phyloP scores from a whole-genome alignment of 2,113 vertebrate genomes.

The Urocolius indicus region DNA sequence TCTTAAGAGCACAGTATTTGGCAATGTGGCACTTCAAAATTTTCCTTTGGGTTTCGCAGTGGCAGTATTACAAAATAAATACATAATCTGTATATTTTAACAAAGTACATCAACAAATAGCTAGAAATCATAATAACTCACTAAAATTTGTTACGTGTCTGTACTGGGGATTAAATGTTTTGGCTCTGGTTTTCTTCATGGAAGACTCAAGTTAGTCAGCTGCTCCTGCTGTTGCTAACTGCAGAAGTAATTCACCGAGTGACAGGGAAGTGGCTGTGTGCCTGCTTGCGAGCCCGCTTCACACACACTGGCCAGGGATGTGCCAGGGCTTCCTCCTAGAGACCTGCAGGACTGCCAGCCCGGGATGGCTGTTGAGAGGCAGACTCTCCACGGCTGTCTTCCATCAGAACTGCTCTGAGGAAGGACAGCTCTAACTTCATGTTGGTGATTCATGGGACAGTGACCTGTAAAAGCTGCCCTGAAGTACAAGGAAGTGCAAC shows the following conservation, averaged over 20 bases:
- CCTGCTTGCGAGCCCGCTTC: not conserved
- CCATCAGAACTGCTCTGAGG: not conserved
- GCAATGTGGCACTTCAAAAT: not conserved
- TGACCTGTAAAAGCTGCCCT: not conserved
- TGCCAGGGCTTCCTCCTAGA: not conserved
- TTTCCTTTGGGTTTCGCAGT: not conserved
- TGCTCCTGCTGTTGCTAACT: not conserved
- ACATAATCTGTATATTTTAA: not conserved
- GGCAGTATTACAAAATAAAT: not conserved
- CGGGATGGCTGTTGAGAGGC: not conserved
- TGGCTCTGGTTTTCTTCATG: not conserved
- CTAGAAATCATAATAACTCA: not conserved
- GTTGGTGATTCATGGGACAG: rapidly evolving
- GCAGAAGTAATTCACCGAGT: not conserved
- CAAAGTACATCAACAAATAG: not conserved
- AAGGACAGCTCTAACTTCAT: not conserved
- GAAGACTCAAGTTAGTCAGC: not conserved
- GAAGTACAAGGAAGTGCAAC: not conserved
- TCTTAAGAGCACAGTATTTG: not conserved
- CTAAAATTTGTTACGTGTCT: not conserved
- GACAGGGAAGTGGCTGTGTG: not conserved
- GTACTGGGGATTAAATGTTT: not conserved
- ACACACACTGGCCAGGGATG: rapidly evolving
- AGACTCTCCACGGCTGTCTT: not conserved
- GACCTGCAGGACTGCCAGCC: not conserved